Percentiles rank a stretch among this genome's conserved stretches.
Evolutionary conservation across 2,113 vertebrate species (phyloP).

Genomic region (Leptosomus discolor): DNA sequence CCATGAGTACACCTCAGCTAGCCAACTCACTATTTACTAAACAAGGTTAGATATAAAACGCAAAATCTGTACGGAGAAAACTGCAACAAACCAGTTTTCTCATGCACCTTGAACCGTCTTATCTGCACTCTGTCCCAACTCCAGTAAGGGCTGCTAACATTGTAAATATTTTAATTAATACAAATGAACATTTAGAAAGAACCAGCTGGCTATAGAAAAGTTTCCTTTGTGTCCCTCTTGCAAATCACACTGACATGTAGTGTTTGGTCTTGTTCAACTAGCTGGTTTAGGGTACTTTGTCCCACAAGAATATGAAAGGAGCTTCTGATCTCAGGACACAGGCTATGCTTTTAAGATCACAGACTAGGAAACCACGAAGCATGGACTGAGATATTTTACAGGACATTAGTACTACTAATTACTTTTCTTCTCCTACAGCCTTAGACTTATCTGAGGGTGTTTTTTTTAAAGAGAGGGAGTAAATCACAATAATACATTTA

Average conservation of each 20-base stretch:
- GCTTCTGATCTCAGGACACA: not conserved
- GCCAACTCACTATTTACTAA: not conserved
- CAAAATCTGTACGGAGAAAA: not conserved
- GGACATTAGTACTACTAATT: not conserved
- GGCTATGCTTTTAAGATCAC: not conserved
- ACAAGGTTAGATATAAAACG: not conserved
- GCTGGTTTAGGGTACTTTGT: not conserved
- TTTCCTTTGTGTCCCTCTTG: not conserved
- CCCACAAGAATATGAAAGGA: not conserved
- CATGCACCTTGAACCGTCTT: not conserved
- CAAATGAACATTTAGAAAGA: not conserved
- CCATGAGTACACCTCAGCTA: not conserved
- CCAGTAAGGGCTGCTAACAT: not conserved
- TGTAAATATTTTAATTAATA: not conserved
- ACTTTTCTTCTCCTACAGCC: not conserved
- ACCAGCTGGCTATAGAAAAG: not conserved
- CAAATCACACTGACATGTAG: not conserved
- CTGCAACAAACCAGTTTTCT: not conserved
- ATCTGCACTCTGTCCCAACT: not conserved
- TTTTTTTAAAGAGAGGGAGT: not conserved
- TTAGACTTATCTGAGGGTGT: not conserved
- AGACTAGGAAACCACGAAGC: not conserved
- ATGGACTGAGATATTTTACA: not conserved
- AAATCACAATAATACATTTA: not conserved
- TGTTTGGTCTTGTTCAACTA: not conserved